Percentiles rank a stretch among this genome's conserved stretches.
These are phyloP conservation scores for Pimpla rufipes DNA, from an alignment of 2,888 invertebrate genomes.

Conservation along the genomic window DNA sequence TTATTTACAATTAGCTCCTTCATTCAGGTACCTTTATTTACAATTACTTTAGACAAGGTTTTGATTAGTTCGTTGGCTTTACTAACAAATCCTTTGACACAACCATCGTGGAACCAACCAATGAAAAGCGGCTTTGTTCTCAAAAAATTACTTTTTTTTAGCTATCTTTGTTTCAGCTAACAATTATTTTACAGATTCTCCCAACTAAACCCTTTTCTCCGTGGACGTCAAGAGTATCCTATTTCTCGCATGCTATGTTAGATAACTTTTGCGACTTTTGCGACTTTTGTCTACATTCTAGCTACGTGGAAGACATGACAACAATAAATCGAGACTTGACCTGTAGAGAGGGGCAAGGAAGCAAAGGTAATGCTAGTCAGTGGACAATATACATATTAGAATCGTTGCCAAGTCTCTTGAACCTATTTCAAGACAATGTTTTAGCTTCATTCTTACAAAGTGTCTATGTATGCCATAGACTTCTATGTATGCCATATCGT, in stretches of 20 bases:
- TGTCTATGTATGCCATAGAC: background rate
- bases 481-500: background rate
- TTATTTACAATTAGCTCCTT: too few species aligned
- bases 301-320: conserved; percentile 15
- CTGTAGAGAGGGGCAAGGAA: background rate
- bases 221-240: conserved; percentile 3
- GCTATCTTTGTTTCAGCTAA: too few species aligned
- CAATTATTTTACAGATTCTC: too few species aligned
- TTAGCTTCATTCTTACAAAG: background rate
- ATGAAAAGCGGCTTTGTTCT: too few species aligned
- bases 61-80: too few species aligned
- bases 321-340: conserved; percentile 4
- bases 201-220: too few species aligned
- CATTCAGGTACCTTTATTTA: too few species aligned
- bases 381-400: background rate
- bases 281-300: conserved; percentile 20
- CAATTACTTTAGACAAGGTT: too few species aligned
- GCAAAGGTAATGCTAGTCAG: background rate
- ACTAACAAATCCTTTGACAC: too few species aligned
- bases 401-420: background rate
- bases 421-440: background rate
- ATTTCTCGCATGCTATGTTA: conserved; percentile 40
- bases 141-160: too few species aligned
- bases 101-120: too few species aligned
- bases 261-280: background rate